Percentiles rank a stretch among this genome's conserved stretches.
phyloP scores from a whole-genome alignment of 2,888 invertebrate genomes.

The Byasa hedistus region DNA sequence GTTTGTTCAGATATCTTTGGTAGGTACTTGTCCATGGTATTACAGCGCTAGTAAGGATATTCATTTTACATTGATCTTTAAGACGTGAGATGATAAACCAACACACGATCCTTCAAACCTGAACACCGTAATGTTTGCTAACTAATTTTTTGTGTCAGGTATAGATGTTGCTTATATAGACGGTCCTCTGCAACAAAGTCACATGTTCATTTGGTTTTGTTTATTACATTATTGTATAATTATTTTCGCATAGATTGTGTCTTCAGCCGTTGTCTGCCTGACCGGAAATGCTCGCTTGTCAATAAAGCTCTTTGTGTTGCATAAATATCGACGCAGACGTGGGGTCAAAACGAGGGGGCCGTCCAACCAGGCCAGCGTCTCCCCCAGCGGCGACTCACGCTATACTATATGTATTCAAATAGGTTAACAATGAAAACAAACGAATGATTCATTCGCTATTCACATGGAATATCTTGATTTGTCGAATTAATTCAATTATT shows the following conservation, averaged over 20 bases:
- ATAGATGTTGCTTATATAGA: no score
- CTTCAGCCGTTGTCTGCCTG: background rate
- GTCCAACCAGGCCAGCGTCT: slow-evolving; percentile 24
- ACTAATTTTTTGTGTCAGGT: no score
- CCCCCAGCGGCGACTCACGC: slow-evolving; percentile 38
- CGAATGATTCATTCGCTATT: slow-evolving; percentile 37
- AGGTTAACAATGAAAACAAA: slow-evolving; percentile 36
- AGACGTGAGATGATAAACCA: no score
- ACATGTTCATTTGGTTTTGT: background rate
- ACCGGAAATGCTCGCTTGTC: slow-evolving; percentile 13
- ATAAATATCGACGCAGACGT: slow-evolving; percentile 20
- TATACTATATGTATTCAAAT: slow-evolving; percentile 31
- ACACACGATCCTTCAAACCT: no score
- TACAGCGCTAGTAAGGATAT: no score
- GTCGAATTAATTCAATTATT: background rate
- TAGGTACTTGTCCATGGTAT: no score
- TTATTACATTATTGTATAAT: background rate
- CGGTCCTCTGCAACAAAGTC: no score
- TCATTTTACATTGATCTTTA: no score
- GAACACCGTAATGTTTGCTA: no score
- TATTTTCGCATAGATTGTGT: background rate
- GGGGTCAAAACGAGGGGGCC: slow-evolving; percentile 29
- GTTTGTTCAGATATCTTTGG: no score
- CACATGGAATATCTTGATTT: slow-evolving; percentile 14
- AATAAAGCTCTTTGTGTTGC: slow-evolving; percentile 1